phyloP scores from a whole-genome alignment of 2,113 vertebrate genomes.

The Laticauda colubrina region DNA sequence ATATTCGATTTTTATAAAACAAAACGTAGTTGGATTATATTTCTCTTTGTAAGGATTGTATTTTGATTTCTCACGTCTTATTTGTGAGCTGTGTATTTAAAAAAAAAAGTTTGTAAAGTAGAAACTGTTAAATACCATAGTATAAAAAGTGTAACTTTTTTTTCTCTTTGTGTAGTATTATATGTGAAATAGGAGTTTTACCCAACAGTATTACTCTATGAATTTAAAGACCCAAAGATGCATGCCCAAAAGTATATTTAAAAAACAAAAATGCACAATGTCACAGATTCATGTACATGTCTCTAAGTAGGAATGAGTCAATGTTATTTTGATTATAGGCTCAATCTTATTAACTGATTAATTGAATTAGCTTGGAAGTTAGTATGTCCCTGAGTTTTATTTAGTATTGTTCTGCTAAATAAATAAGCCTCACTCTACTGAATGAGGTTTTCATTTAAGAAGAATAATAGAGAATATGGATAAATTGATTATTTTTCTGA shows the following conservation, averaged over 20 bases:
- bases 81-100: slow-evolving; percentile 70
- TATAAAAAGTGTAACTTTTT: slow-evolving; percentile 79
- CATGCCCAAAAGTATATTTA: slow-evolving; percentile 63
- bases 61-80: slow-evolving; percentile 52
- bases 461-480: slow-evolving; percentile 26
- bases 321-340: slow-evolving; percentile 59
- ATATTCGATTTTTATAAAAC: slow-evolving; percentile 44
- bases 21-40: slow-evolving; percentile 65
- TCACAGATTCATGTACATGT: neutral
- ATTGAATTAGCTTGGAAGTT: slow-evolving; percentile 62
- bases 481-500: slow-evolving; percentile 64
- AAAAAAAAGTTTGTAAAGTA: slow-evolving; percentile 68
- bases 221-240: slow-evolving; percentile 81
- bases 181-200: slow-evolving; percentile 81
- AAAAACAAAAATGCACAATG: neutral
- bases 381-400: slow-evolving; percentile 57
- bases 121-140: slow-evolving; percentile 63
- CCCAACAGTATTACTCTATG: slow-evolving; percentile 82
- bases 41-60: slow-evolving; percentile 60
- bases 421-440: neutral
- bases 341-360: slow-evolving; percentile 60
- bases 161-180: slow-evolving; percentile 76
- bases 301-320: neutral
- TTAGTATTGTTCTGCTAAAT: slow-evolving; percentile 7
- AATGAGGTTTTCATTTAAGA: neutral